Base-by-base conservation (phyloP, 1,140 invertebrate genomes). In the Wasmannia auropunctata region DNA sequence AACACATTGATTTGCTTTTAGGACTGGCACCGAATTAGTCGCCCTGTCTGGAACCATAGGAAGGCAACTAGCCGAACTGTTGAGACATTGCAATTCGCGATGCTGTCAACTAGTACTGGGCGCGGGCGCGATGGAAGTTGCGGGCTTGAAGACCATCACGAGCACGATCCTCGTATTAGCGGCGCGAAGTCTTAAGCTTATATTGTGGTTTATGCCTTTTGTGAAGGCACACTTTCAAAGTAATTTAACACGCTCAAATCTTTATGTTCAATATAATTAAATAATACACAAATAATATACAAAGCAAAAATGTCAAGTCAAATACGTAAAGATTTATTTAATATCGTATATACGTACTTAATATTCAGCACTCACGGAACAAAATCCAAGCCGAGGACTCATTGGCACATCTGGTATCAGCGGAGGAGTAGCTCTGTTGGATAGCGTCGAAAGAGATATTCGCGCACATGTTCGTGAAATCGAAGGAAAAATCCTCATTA, bases 71-170 rank as follows among this genome's bases (percentile, higher is more conserved):
- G 96, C 98, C 8, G 98, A 99, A 94, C 93, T 99, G 62, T 96
- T 99, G 77, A 96, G 98, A 93, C 96, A 97, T 90, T 99, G 99
- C 93, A 99, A 99, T 96, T 99, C 98, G 7, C 96, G 97, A 88
- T 98, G 98, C 86, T 99, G 98, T 95, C 98, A 99, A 93, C 95
- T 99, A 77, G 98, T 99, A 34, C 95, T 99, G 31, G 99, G 99
- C 67, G 99, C 99, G 43, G 99, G 98, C 43, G 99, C 99, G 2
- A 96, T 99, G 92, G 97, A 98, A 92, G 97, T 98, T 85, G 98
- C 98, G 22, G 99, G 99, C 0, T 95, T 99, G 56, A 99, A 99
- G 95, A 99, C 98, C 60, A 99, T 99, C 67, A 99, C 98, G 0
- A 99, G 98, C 86, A 98, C 97, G 56, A 99, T 99, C 96, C 95